Percentiles rank a stretch among this genome's conserved stretches.
These are phyloP conservation scores for Rhyacophila brunnea DNA, from an alignment of 1,140 invertebrate species.

Conservation along the genomic window DNA sequence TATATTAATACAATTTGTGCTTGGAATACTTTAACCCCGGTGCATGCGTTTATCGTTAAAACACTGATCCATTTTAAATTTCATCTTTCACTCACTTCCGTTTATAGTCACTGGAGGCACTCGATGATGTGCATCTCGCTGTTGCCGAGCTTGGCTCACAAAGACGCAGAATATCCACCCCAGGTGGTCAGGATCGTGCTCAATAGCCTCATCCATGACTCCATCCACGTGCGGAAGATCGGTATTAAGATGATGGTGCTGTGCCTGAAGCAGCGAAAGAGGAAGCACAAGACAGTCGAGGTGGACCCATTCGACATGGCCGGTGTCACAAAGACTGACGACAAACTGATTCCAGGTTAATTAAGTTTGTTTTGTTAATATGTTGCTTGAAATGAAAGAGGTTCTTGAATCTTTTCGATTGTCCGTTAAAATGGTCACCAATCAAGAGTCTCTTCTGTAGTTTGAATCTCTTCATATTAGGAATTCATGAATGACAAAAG, in stretches of 20 bases:
- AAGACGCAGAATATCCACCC: conserved; percentile 65
- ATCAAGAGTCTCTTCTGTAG: too few species aligned
- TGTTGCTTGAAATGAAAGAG: too few species aligned
- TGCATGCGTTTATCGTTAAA: too few species aligned
- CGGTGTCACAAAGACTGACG: conserved; percentile 38
- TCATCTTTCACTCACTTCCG: conserved; percentile 8
- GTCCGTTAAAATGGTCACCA: too few species aligned
- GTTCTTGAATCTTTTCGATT: too few species aligned
- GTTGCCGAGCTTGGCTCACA: conserved; percentile 68
- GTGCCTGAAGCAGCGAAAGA: conserved; percentile 77
- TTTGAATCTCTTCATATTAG: too few species aligned
- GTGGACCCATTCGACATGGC: conserved; percentile 55
- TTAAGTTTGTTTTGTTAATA: too few species aligned
- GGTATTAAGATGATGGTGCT: conserved; percentile 62
- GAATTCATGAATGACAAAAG: too few species aligned
- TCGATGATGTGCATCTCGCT: conserved; percentile 72
- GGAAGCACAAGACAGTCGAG: conserved; percentile 61
- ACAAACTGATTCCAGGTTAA: conserved; percentile 41
- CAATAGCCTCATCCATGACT: conserved; percentile 71
- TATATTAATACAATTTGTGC: too few species aligned
- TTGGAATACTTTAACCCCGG: too few species aligned
- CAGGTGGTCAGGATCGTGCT: conserved; percentile 67
- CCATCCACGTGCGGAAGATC: conserved; percentile 72
- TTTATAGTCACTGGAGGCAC: conserved; percentile 77
- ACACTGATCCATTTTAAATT: too few species aligned